Evolutionary conservation across 2,797 vertebrate genomes (phyloP).

Genomic region (Anisognathus igniventris): DNA sequence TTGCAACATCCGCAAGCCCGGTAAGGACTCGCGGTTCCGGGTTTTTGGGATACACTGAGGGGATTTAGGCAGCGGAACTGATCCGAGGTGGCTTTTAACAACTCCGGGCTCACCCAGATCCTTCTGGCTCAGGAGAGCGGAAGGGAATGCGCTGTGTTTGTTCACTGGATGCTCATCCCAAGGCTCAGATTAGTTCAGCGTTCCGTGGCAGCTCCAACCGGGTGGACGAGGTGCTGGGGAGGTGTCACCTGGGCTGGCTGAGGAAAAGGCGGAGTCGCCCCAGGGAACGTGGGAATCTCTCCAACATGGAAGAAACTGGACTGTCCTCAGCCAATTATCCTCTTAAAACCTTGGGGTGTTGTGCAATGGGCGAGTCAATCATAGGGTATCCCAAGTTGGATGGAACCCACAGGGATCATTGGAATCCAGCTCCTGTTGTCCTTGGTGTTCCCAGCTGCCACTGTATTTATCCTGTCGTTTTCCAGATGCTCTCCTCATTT

Average conservation of each 20-base stretch:
- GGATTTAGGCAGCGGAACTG: background rate
- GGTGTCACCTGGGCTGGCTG: background rate
- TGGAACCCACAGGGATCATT: background rate
- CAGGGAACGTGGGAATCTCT: background rate
- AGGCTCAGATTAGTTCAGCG: rapidly evolving
- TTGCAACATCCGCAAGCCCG: rapidly evolving
- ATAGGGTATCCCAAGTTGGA: background rate
- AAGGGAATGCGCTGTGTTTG: background rate
- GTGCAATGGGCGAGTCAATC: background rate
- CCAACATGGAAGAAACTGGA: rapidly evolving
- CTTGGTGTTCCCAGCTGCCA: constrained; percentile 6
- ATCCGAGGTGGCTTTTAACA: background rate
- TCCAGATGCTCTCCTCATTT: background rate
- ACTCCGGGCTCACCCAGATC: background rate
- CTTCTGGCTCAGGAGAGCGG: background rate
- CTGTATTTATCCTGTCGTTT: background rate
- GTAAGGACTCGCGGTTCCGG: rapidly evolving
- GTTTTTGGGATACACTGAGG: background rate
- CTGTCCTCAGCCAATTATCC: background rate
- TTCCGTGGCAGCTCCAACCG: background rate
- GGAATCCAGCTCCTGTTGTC: background rate
- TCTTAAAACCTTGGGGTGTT: background rate
- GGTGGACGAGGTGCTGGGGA: background rate
- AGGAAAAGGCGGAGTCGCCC: background rate
- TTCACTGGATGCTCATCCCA: background rate